A percentile compares a stretch with the other conserved stretches of the same genome.
Conservation (phyloP, 2,113 vertebrate genomes). For the Phrynocephalus versicolor region DNA sequence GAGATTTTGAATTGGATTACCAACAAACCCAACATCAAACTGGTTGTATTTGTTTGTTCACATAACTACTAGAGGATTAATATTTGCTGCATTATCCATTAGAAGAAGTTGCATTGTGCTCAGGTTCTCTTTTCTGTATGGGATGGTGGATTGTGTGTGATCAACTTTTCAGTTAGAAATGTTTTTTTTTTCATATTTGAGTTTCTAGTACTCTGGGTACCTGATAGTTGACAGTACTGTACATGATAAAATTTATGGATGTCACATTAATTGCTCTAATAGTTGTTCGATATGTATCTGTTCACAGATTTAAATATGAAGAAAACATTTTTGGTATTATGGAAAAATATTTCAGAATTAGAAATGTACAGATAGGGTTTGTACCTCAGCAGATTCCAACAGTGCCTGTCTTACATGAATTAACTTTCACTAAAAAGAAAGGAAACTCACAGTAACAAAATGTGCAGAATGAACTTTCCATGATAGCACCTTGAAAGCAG, state of each 20-base stretch:
- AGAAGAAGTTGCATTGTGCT: not conserved
- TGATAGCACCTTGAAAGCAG: not conserved
- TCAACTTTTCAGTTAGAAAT: not conserved
- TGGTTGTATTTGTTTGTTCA: not conserved
- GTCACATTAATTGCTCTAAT: not conserved
- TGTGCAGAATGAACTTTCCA: not conserved
- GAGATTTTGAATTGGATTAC: not conserved
- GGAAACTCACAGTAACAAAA: not conserved
- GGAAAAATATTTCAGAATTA: not conserved
- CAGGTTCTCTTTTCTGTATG: not conserved
- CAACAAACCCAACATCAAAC: not conserved
- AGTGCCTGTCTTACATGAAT: not conserved
- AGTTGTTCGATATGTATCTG: not conserved
- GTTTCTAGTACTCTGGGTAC: not conserved
- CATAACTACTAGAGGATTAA: not conserved
- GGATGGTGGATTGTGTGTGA: not conserved
- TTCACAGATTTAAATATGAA: not conserved
- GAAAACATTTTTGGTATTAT: not conserved
- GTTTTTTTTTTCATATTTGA: not conserved
- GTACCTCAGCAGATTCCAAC: not conserved
- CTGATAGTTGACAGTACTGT: no score
- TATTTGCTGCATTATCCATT: not conserved
- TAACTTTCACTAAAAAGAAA: not conserved
- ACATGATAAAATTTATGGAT: not conserved
- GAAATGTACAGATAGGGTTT: not conserved